phyloP scores from a whole-genome alignment of 1,140 invertebrate species.

The Drosophila willistoni region DNA sequence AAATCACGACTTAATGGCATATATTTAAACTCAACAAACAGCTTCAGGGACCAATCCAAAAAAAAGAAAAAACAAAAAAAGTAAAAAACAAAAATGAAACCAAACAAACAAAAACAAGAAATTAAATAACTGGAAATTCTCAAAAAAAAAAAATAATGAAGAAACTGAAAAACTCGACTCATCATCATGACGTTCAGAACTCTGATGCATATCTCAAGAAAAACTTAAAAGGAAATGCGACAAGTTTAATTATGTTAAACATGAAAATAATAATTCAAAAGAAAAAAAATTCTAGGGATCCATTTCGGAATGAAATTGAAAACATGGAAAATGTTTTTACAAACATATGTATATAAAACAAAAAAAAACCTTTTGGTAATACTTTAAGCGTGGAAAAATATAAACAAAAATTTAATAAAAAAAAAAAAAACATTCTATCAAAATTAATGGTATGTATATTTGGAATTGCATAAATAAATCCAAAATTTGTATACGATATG shows the following conservation, averaged over 20 bases:
- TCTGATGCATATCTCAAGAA: conserved; percentile 14
- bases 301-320: conserved; percentile 27
- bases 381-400: conserved; percentile 45
- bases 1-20: conserved; percentile 60
- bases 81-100: neutral
- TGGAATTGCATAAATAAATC: conserved; percentile 50
- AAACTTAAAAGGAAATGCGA: neutral
- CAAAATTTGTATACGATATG: conserved; percentile 74
- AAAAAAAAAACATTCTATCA: conserved; percentile 33
- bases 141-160: conserved; percentile 26
- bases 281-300: conserved; percentile 28
- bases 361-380: conserved; percentile 56
- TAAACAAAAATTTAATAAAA: conserved; percentile 30
- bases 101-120: conserved; percentile 10
- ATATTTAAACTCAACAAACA: conserved; percentile 75
- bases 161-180: conserved; percentile 23
- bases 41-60: conserved; percentile 76
- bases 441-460: conserved; percentile 27
- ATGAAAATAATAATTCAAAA: conserved; percentile 2
- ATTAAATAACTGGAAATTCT: conserved; percentile 28
- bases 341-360: conserved; percentile 3
- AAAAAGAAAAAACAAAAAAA: conserved; percentile 32
- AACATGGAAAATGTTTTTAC: conserved; percentile 7
- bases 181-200: neutral
- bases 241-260: conserved; percentile 6